Evolutionary conservation across 2,797 vertebrate genomes (phyloP).

Genomic region (Gastrophryne carolinensis): DNA sequence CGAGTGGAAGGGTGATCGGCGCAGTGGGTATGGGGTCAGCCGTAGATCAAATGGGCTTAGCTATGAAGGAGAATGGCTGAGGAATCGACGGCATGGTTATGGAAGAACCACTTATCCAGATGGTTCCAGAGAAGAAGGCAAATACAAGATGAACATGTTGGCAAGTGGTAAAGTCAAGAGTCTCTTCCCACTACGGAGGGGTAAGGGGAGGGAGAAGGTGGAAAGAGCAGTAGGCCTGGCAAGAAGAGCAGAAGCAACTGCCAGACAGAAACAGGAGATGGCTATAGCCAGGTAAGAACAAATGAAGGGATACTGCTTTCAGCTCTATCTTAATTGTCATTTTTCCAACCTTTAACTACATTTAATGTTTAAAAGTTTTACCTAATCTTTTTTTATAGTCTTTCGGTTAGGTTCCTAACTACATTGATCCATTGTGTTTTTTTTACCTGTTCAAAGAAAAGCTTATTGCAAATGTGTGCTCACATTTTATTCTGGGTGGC

Average conservation of each 20-base stretch:
- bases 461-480: no score
- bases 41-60: conserved; percentile 69
- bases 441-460: no score
- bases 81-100: conserved; percentile 68
- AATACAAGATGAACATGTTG: conserved; percentile 69
- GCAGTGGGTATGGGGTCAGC: conserved; percentile 68
- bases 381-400: not conserved
- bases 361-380: not conserved
- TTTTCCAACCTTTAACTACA: not conserved
- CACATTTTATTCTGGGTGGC: no score
- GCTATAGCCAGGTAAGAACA: conserved; percentile 65
- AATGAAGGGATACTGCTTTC: no score
- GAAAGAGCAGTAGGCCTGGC: conserved; percentile 68
- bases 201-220: conserved; percentile 70
- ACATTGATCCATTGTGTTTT: no score
- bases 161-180: conserved; percentile 67
- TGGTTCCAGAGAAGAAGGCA: conserved; percentile 68
- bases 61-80: conserved; percentile 70
- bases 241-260: conserved; percentile 65
- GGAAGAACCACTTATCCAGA: conserved; percentile 68
- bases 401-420: not conserved
- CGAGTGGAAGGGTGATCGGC: conserved; percentile 67
- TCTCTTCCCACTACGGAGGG: conserved; percentile 65
- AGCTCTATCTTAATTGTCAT: no score
- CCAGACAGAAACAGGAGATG: conserved; percentile 66